Evolutionary conservation across 2,888 invertebrate species (phyloP), one percentile per base, ranked within the genome.

Genomic region (Rhopalosiphum nymphaeae): DNA sequence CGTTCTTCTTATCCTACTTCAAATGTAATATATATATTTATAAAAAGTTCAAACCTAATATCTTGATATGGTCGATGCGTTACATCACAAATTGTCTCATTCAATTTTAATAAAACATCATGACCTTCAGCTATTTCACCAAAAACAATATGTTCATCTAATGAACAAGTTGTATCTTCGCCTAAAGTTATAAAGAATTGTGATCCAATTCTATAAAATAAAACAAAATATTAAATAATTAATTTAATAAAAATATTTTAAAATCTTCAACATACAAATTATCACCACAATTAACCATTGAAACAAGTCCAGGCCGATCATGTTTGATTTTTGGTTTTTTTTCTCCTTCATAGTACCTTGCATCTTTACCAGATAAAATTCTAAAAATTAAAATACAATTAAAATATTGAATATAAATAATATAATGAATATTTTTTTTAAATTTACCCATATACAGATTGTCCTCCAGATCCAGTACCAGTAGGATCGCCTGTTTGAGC

Each of bases 401-500:
- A 61, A 49, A 91, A 78, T 78, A 53, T 29, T 21, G 3, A 61
- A 94, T 16, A 61, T 46, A 67, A 42, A 88, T 25, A 91, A 56
- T 89, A 57, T 49, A 90, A 94, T 49, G 42, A 88, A 53, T 0
- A 26, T 57, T 53, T 86, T 25, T 95, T 94, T 95, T 36, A 0
- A 78, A 78, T 25, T 78, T 95, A 96, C 96, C 98, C 98, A 96
- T 97, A 99, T 93, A 99, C 96, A 0, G 99, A 99, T 96, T 98
- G 97, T 53, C 99, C 99, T 10, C 98, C 99, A 95, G 97, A 97
- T 9, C 99, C 98, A 95, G 97, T 97, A 0, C 99, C 99, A 0
- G 98, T 97, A 0, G 99, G 99, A 96, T 99, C 99, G 7, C 99
- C 99, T 67, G 99, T 98, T 96, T 99, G 99, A 0, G 99, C 99